These are phyloP conservation scores for Aleiodes testaceus DNA, from an alignment of 2,888 invertebrate genomes.

Conservation along the genomic window DNA sequence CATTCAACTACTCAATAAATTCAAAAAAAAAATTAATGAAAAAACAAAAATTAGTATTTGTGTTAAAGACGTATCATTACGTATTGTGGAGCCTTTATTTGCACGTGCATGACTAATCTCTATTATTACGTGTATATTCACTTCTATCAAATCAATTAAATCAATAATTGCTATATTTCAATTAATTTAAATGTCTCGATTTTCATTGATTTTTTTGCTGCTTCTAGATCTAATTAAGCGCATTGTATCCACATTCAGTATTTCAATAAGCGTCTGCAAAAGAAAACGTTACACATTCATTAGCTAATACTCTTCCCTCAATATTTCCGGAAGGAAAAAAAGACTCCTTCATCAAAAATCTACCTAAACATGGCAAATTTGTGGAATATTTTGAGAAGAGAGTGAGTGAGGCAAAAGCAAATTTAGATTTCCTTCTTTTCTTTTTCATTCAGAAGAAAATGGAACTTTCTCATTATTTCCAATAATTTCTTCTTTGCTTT, in stretches of 20 bases:
- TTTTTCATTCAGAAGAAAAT: not conserved
- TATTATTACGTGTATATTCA: constrained; percentile 6
- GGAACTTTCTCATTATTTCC: not conserved
- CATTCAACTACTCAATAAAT: not conserved
- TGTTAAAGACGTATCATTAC: constrained; percentile 8
- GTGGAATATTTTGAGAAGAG: constrained; percentile 52
- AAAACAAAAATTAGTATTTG: constrained; percentile 6
- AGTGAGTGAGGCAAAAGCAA: constrained; percentile 45
- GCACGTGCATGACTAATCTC: constrained; percentile 23
- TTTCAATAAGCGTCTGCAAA: constrained; percentile 10
- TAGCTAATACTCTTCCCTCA: not conserved
- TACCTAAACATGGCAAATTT: not conserved
- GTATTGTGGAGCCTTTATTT: constrained; percentile 25
- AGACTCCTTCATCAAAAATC: no score
- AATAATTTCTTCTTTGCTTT: not conserved
- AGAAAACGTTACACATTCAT: constrained; percentile 1
- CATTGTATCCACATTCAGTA: constrained; percentile 20
- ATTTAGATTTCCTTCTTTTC: not conserved
- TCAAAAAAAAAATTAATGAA: not conserved
- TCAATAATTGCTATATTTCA: not conserved
- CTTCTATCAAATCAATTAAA: not conserved
- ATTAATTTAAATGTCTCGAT: not conserved
- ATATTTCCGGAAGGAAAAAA: not conserved
- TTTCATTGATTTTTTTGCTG: not conserved
- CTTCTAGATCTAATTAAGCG: constrained; percentile 13